Conservation (phyloP, 2,888 invertebrate species). For the Rutpela maculata region DNA sequence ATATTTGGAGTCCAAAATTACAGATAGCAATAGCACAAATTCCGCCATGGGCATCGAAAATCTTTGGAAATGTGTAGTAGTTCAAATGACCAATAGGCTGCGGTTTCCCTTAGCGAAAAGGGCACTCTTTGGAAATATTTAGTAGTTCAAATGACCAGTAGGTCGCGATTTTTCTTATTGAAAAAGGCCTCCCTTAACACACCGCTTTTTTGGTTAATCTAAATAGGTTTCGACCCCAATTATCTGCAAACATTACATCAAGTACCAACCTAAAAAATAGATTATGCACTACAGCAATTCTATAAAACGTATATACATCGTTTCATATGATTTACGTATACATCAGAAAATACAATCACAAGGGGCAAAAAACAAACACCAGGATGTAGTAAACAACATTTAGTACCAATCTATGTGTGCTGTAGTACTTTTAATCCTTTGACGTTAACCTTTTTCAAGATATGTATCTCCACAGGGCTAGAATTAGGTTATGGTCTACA, state of each 20-base stretch:
- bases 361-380: slow-evolving; percentile 26
- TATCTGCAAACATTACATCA: slow-evolving; percentile 44
- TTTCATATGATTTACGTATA: slow-evolving; percentile 66
- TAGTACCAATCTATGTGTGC: not conserved
- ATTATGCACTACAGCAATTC: slow-evolving; percentile 62
- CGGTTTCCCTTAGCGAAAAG: not conserved
- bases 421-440: not conserved
- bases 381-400: not conserved
- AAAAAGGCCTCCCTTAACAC: not conserved
- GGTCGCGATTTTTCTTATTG: not conserved
- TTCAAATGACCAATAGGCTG: not conserved
- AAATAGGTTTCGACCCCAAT: not conserved
- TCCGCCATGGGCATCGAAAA: not conserved
- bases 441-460: not conserved
- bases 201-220: not conserved
- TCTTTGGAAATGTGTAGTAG: not conserved
- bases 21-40: not conserved
- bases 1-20: slow-evolving; percentile 40
- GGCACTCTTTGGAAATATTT: not conserved
- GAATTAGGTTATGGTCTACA: slow-evolving; percentile 28
- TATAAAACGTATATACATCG: slow-evolving; percentile 69
- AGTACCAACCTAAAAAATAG: slow-evolving; percentile 53
- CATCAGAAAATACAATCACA: slow-evolving; percentile 52
- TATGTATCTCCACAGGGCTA: slow-evolving; percentile 20
- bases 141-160: slow-evolving; percentile 25